These are phyloP conservation scores for Tipula confusa DNA, from an alignment of 2,888 invertebrate genomes.

Conservation along the genomic window DNA sequence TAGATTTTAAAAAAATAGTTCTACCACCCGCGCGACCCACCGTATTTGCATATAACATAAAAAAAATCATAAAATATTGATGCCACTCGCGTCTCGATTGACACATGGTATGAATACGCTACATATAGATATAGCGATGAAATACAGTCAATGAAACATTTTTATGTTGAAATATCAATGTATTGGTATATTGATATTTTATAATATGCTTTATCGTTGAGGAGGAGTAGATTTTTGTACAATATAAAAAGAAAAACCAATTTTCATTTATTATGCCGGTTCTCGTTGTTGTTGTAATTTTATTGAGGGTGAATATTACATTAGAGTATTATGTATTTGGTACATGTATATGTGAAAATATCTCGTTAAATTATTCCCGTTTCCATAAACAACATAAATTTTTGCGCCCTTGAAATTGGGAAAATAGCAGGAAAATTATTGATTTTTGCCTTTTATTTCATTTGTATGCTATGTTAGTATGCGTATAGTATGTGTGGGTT, in stretches of 20 bases:
- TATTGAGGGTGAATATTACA: slow-evolving; percentile 13
- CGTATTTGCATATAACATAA: background rate
- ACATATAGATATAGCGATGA: background rate
- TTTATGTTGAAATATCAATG: background rate
- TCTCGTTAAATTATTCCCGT: background rate
- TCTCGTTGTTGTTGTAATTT: background rate
- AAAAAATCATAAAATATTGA: background rate
- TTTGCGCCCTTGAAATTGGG: background rate
- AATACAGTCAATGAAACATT: background rate
- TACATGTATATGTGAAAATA: background rate
- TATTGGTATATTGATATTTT: background rate
- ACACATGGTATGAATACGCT: background rate
- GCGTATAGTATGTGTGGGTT: background rate
- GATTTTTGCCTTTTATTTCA: background rate
- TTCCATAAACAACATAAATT: background rate
- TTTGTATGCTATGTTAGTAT: background rate
- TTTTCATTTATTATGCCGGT: slow-evolving; percentile 9
- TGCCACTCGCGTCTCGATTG: background rate
- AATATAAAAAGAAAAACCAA: background rate
- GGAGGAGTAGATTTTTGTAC: too few species aligned
- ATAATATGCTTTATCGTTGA: background rate
- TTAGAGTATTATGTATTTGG: background rate
- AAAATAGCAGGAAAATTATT: background rate
- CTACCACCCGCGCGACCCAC: background rate
- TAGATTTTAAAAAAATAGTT: background rate